phyloP scores from a whole-genome alignment of 1,140 invertebrate genomes.

The Ylistrum balloti region DNA sequence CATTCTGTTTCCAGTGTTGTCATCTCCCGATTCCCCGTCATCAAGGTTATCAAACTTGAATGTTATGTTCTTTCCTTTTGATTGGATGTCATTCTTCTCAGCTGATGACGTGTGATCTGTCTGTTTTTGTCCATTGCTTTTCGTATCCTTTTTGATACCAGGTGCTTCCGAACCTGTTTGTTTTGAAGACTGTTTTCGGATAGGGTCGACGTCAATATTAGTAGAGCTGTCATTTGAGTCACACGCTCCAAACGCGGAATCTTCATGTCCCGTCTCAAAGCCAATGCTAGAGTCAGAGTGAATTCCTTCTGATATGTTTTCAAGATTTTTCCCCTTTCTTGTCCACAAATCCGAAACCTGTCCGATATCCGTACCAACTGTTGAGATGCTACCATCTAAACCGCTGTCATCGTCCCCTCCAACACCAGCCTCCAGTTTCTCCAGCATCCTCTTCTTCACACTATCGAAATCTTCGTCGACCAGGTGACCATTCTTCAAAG shows the following conservation, averaged over 20 bases:
- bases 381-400: not conserved
- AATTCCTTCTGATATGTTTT: not conserved
- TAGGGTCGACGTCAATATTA: not conserved
- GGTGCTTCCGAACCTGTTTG: not conserved
- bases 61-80: not conserved
- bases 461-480: not conserved
- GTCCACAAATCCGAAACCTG: slow-evolving; percentile 8
- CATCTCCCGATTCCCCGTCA: not conserved
- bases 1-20: too few relatives aligned
- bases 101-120: not conserved
- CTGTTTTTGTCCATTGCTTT: not conserved
- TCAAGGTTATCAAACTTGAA: not conserved
- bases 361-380: not conserved
- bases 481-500: not conserved
- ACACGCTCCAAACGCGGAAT: not conserved
- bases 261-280: not conserved
- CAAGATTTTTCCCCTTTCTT: not conserved
- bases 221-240: slow-evolving; percentile 14
- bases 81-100: not conserved
- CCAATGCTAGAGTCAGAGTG: not conserved
- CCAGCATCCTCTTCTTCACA: not conserved
- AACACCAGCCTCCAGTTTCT: not conserved
- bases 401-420: not conserved
- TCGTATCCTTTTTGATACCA: not conserved
- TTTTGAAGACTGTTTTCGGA: not conserved